Conservation (phyloP, 2,888 invertebrate species). For the Catocala sponsa region DNA sequence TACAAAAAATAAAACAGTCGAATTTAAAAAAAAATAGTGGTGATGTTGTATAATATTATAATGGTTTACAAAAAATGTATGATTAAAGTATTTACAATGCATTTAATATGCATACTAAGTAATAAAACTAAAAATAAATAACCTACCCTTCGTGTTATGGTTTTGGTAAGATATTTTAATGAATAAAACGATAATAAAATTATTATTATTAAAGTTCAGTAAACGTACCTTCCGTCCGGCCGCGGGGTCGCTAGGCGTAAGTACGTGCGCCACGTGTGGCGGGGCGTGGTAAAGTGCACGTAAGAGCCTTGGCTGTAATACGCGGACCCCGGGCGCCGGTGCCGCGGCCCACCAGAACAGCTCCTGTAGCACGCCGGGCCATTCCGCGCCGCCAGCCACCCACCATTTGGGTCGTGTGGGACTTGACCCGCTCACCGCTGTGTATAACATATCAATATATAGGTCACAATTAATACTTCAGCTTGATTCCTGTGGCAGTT, state of each 20-base stretch:
- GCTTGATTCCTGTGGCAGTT: too few relatives aligned
- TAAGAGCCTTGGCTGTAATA: conserved; percentile 70
- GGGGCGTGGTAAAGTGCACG: conserved; percentile 74
- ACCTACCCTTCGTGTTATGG: too few relatives aligned
- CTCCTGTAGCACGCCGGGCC: conserved; percentile 69
- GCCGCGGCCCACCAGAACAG: conserved; percentile 77
- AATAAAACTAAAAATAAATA: too few relatives aligned
- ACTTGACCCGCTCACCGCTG: conserved; percentile 61
- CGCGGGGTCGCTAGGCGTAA: conserved; percentile 70
- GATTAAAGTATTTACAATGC: too few relatives aligned
- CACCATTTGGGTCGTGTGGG: conserved; percentile 65
- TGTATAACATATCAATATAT: conserved; percentile 36
- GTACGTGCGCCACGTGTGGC: conserved; percentile 63
- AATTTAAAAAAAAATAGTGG: too few relatives aligned
- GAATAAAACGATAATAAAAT: too few relatives aligned
- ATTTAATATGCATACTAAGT: too few relatives aligned
- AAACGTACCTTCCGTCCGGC: conserved; percentile 69
- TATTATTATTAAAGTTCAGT: too few relatives aligned
- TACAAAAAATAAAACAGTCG: too few relatives aligned
- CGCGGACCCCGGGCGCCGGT: conserved; percentile 61
- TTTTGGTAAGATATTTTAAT: too few relatives aligned
- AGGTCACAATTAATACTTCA: not conserved
- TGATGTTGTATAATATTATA: too few relatives aligned
- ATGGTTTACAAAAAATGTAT: too few relatives aligned
- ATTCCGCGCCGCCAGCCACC: conserved; percentile 66